Base-by-base conservation (phyloP, 1,140 invertebrate genomes). In the Spodoptera frugiperda region DNA sequence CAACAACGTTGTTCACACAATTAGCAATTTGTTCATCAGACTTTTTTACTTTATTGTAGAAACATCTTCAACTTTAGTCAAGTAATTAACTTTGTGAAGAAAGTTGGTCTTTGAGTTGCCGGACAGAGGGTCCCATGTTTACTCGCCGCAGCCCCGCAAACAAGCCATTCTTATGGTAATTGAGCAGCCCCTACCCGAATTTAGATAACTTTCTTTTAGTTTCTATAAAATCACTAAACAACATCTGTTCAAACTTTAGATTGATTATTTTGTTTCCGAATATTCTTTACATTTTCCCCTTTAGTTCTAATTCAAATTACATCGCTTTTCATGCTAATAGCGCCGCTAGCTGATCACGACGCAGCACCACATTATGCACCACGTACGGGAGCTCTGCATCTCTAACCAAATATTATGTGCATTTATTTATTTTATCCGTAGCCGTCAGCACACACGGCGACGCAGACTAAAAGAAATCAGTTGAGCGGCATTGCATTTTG, bases 391-490 rank as follows among this genome's bases (percentile, higher is more conserved):
- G 33, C 59, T 19, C 67, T 78, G 87, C 83, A 84, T 89, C 81
- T 78, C 84, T 87, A 86, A 88, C 86, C 86, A 91, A 91, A 91
- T 91, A 89, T 85, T 91, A 90, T 92, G 90, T 90, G 87, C 89
- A 92, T 91, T 84, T 84, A 89, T 89, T 89, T 86, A 84, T 83
- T 84, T 84, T 81, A 81, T 77, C 75, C 71, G 59, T 75, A 73
- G 65, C 33, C 65, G 75, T 55, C 76, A 61, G 54, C 71, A 74
- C 44, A 78, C 77, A 65, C 57, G 30, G 33, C 48, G 21, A 75
- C 30, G n/a, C 12, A 33, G 59, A 75, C 33, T 39, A 46, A 79
- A 79, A 79, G 78, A 76, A 79, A 79, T 76, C 73, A 44, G 59
- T 71, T 65, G 30, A 48, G 73, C 51, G 71, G 33, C 67, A 65